Evolutionary conservation across 2,797 vertebrate genomes (phyloP), one percentile per base, ranked within the genome.

Genomic region (Myotis planiceps): DNA sequence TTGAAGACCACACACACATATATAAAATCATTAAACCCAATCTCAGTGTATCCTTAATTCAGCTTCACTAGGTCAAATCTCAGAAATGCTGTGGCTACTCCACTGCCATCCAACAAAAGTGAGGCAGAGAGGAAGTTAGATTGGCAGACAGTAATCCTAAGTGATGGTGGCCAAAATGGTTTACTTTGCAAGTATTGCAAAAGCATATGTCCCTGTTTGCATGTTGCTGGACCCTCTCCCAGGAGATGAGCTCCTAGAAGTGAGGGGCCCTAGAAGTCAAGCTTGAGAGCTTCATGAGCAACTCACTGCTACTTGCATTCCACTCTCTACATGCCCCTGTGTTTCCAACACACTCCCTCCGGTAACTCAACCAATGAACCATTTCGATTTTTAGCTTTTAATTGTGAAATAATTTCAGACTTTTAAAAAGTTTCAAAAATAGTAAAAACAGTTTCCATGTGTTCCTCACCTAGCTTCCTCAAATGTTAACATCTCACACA

Each of bases 341-440:
- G 3, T 84, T 84, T 47, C 42, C 3, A 63, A 8, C 21, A 32
- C 0, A 47, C 3, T 72, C 12, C 3, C 13, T 85, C 27, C 58
- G 42, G 16, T 49, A 58, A 23, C 55, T 47, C 27, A 55, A 25
- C 42, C 45, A 60, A 16, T 9, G 5, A 39, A 3, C 2, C 0
- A 58, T 6, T 66, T 58, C 45, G 19, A 7, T 2, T 51, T 63
- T 53, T 37, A n/a, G 10, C n/a, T 63, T 69, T 83, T 39, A 51
- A 14, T 84, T 83, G 55, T 86, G 49, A 69, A 90, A 58, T 66
- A 78, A 86, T 27, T 72, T 76, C 32, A 86, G n/a, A 68, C 19
- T 51, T 53, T 27, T 9, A 65, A 83, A 39, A 84, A 29, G 7
- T 49, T 23, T 1, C 4, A 80, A 74, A 90, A 86, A 42, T 58